A percentile compares a stretch with the other conserved stretches of the same genome.
Conservation (phyloP, 1,140 invertebrate species). For the Oryzaephilus surinamensis region DNA sequence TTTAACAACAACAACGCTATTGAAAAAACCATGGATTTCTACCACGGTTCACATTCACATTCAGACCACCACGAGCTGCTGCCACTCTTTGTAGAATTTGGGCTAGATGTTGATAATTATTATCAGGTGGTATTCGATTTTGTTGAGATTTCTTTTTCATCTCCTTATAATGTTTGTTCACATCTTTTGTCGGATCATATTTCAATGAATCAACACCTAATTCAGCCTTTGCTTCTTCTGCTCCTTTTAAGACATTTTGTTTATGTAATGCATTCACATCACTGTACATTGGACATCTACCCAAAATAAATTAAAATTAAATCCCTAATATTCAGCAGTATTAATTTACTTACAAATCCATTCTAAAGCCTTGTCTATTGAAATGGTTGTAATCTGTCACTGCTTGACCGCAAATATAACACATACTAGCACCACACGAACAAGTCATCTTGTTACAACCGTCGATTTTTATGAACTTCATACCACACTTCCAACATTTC, state of each 20-base stretch:
- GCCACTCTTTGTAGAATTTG: too few relatives aligned
- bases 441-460: constrained; percentile 68
- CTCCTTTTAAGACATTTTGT: constrained; percentile 15
- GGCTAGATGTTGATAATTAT: too few relatives aligned
- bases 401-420: constrained; percentile 53
- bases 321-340: constrained; percentile 1
- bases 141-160: background rate
- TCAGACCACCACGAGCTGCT: too few relatives aligned
- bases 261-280: constrained; percentile 23
- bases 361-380: constrained; percentile 30
- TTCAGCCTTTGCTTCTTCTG: constrained; percentile 21
- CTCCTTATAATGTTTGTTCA: constrained; percentile 13
- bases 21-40: too few relatives aligned
- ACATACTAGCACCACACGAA: constrained; percentile 55
- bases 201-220: constrained; percentile 24
- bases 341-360: constrained; percentile 2
- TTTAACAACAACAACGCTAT: too few relatives aligned
- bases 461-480: constrained; percentile 48
- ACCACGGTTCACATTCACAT: too few relatives aligned
- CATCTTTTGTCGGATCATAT: constrained; percentile 24
- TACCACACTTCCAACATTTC: constrained; percentile 48
- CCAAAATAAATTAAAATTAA: constrained; percentile 9
- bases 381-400: constrained; percentile 53
- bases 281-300: constrained; percentile 26
- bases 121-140: too few relatives aligned